phyloP scores from a whole-genome alignment of 2,888 invertebrate species.

The Anagyrus pseudococci region DNA sequence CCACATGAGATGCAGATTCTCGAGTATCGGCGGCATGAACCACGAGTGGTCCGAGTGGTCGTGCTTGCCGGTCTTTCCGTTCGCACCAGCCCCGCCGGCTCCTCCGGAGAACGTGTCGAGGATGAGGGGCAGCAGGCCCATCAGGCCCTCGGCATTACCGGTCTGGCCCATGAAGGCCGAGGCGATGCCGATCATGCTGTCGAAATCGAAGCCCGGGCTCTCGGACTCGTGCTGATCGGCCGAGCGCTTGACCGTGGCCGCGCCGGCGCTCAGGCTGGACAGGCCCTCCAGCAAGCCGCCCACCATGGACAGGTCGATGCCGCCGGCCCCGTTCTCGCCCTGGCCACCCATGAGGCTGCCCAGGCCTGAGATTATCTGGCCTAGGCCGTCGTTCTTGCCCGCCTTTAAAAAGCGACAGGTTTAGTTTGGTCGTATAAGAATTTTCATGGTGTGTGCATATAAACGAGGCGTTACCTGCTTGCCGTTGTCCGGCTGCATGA shows the following conservation, averaged over 20 bases:
- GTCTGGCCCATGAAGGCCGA: constrained; percentile 56
- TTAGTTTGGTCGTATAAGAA: no score
- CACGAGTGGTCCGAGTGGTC: constrained; percentile 72
- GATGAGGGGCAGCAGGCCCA: constrained; percentile 72
- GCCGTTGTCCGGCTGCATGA: constrained; percentile 74
- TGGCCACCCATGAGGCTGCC: constrained; percentile 50
- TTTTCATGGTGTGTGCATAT: constrained; percentile 32
- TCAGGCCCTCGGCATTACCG: constrained; percentile 63
- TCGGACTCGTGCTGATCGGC: background rate
- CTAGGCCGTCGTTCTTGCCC: constrained; percentile 45
- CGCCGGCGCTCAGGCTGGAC: constrained; percentile 3
- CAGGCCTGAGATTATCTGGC: constrained; percentile 56
- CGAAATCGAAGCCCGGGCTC: constrained; percentile 47
- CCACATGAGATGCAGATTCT: constrained; percentile 76
- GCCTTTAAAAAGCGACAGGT: no score
- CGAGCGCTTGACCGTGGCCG: constrained; percentile 2
- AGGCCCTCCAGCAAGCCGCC: constrained; percentile 38
- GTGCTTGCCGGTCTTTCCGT: constrained; percentile 69
- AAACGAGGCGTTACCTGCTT: constrained; percentile 62
- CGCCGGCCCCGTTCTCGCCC: constrained; percentile 38
- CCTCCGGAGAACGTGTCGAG: constrained; percentile 72
- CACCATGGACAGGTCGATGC: constrained; percentile 49
- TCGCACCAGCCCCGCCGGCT: constrained; percentile 65
- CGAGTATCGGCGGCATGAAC: constrained; percentile 75
- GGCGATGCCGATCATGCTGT: constrained; percentile 51